Base-by-base conservation (phyloP, 2,797 vertebrate species). In the Agapornis canus region DNA sequence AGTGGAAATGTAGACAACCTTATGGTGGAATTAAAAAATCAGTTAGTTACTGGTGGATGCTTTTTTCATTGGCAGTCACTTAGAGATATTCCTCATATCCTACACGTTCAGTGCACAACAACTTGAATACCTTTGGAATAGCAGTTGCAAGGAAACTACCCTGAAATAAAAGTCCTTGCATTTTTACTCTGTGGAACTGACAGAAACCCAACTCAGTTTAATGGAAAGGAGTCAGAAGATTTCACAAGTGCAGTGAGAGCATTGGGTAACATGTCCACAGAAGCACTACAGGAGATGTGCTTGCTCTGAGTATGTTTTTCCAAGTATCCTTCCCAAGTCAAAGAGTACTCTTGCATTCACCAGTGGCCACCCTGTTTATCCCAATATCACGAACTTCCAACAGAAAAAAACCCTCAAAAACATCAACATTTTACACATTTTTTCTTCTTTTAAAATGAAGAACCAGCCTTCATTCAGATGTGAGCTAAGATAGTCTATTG, bases 171-270 rank as follows among this genome's bases (percentile, higher is more conserved):
- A 70, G 6, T 37, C 25, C 43, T 83, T 80, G 10, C 1, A 26
- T 66, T 85, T 90, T 76, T 70, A 5, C 23, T 70, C 9, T 27
- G 26, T 29, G 9, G 6, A 20, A 9, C 22, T 54, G 31, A 65
- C 9, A 76, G 37, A 80, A 86, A 77, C 2, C 4, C 21, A 90
- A 3, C 5, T 80, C 21, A 37, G 29, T 4, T 75, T 19, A 80
- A 47, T 35, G 29, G 15, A 91, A 90, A 71, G 4, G 13, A 64
- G 14, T 48, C 37, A 64, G 37, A 35, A 86, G 43, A 52, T 25
- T 66, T 54, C 43, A 42, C 0, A 0, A 47, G 32, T 75, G 16
- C 26, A 78, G 39, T 73, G 11, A 29, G 6, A 39, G 10, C 0
- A 1, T 5, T 72, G 45, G 32, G 16, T 25, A 48, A 27, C 0